Evolutionary conservation across 2,888 invertebrate genomes (phyloP), one percentile per base, ranked within the genome.

Genomic region (Pasiphila rectangulata): DNA sequence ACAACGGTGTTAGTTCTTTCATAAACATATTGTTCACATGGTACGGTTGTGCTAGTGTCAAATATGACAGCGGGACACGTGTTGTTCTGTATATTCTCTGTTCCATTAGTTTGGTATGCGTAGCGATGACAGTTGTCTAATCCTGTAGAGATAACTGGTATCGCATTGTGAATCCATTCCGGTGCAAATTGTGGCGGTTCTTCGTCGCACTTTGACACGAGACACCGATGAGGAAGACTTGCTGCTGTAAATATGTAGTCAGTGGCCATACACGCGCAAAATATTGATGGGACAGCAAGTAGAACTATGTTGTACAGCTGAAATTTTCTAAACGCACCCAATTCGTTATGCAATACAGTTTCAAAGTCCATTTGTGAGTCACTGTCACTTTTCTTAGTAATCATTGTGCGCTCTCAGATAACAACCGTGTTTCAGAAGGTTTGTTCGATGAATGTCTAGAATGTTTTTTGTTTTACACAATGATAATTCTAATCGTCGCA

Each of bases 221-320:
- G 58, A 63, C 85, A 85, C 32, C 85, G 67, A 53, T 77, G 69
- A 4, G 83, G 82, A 24, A 85, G 66, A 51, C 59, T 75, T n/a
- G 78, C 81, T 7, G 78, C 79, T 23, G 85, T 82, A 51, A 85
- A 85, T 63, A 85, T 71, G 41, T 84, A 85, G 46, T 85, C 85
- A 20, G 75, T 79, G 21, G 83, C 82, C 78, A 83, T 78, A 49
- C 76, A 81, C 16, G 78, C 85, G 36, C 79, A 79, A 15, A 75
- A 64, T 4, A 74, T 71, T 1, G 79, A 71, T 2, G 83, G 80
- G 19, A 84, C 38, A 16, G 75, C 66, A 38, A 80, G 40, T 21
- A 85, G 56, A 38, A 75, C 54, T 37, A 85, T 64, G 49, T 75
- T 79, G 44, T 80, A 56, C 1, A 78, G 42, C 64, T 85, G 85